phyloP scores from a whole-genome alignment of 2,888 invertebrate genomes.

The Cryptocephalus moraei region DNA sequence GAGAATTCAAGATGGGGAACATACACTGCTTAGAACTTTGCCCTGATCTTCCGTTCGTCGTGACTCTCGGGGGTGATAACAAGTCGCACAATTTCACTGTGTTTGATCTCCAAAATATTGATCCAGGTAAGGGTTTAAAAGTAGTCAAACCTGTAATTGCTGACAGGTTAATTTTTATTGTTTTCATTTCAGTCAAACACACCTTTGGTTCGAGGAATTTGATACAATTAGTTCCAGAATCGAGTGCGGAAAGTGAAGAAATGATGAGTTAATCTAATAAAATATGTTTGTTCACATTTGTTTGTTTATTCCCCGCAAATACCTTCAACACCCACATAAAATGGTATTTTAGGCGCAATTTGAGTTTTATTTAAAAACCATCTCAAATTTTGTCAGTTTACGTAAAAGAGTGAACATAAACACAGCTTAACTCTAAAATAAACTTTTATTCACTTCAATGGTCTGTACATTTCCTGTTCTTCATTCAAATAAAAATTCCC shows the following conservation, averaged over 20 bases:
- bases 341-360: no score
- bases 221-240: constrained; percentile 20
- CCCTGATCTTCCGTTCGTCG: constrained; percentile 73
- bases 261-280: no score
- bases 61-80: constrained; percentile 79
- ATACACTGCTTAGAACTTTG: constrained; percentile 63
- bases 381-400: no score
- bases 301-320: no score
- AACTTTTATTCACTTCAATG: constrained; percentile 14
- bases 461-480: constrained; percentile 10
- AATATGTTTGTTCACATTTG: no score
- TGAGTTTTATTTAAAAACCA: no score
- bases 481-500: constrained; percentile 6
- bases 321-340: no score
- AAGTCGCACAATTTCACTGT: constrained; percentile 64
- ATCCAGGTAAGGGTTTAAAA: constrained; percentile 30
- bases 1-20: constrained; percentile 58
- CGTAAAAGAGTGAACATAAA: no score
- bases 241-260: no score
- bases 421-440: constrained; percentile 13
- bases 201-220: constrained; percentile 42
- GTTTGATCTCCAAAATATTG: constrained; percentile 48
- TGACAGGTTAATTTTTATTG: not conserved
- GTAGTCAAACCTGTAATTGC: constrained; percentile 36
- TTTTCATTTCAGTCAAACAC: constrained; percentile 16